Evolutionary conservation across 2,797 vertebrate genomes (phyloP).

Genomic region (Alcedo quadribrachys): DNA sequence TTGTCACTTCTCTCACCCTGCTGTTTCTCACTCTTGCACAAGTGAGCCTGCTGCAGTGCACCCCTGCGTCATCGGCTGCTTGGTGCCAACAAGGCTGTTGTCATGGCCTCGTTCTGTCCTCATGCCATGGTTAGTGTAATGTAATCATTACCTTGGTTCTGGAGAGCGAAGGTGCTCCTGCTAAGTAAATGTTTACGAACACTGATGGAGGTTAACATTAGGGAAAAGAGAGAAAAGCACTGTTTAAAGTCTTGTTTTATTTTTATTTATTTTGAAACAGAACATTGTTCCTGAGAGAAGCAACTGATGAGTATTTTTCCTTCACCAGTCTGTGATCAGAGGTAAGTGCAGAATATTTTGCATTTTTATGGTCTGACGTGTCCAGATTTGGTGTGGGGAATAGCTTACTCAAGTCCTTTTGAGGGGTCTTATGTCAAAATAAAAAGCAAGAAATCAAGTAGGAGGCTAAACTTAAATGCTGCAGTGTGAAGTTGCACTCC

Average conservation of each 20-base stretch:
- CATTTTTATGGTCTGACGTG: neutral
- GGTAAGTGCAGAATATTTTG: slow-evolving; percentile 18
- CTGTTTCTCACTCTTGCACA: neutral
- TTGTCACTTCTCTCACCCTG: neutral
- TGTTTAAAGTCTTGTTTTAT: neutral
- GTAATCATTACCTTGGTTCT: slow-evolving; percentile 57
- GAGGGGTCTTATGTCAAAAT: neutral
- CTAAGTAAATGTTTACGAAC: slow-evolving; percentile 65
- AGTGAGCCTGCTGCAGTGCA: neutral
- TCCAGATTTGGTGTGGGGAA: neutral
- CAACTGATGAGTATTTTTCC: neutral
- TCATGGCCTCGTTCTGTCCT: neutral
- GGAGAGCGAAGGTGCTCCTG: slow-evolving; percentile 33
- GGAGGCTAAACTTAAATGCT: neutral
- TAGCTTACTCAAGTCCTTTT: neutral
- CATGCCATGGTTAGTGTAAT: neutral
- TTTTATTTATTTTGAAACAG: slow-evolving; percentile 32
- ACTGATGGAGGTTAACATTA: neutral
- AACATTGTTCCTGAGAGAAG: neutral
- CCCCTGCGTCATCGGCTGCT: neutral
- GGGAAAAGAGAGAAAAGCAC: neutral
- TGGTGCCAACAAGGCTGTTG: neutral
- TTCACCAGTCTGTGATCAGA: neutral
- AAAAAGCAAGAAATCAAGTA: neutral
- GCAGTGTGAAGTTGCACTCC: neutral